These are phyloP conservation scores for Zosterops japonicus DNA, from an alignment of 2,113 vertebrate species.

Conservation along the genomic window DNA sequence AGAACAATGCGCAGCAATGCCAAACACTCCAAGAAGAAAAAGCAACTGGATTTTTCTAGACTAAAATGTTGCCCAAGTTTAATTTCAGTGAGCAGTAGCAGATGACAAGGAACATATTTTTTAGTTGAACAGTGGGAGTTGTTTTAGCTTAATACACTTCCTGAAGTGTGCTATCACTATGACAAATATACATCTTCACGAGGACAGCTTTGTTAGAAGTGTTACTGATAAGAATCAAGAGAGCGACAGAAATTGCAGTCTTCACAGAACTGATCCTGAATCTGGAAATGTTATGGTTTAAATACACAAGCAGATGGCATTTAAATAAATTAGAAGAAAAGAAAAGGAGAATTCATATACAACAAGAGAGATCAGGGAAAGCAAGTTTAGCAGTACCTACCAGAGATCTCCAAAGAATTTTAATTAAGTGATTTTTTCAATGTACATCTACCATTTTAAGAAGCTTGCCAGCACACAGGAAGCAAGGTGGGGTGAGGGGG, in stretches of 20 bases:
- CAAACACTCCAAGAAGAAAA: not conserved
- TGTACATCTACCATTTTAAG: not conserved
- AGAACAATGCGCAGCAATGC: accelerated
- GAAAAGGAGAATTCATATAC: not conserved
- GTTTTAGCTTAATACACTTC: slow-evolving; percentile 28
- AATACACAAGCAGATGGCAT: slow-evolving; percentile 14
- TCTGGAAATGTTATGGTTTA: not conserved
- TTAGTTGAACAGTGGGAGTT: slow-evolving; percentile 34
- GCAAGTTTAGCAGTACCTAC: not conserved
- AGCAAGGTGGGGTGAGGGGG: not conserved
- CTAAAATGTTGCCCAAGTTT: not conserved
- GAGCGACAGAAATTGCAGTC: not conserved
- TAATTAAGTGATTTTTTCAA: slow-evolving; percentile 6
- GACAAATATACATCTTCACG: slow-evolving; percentile 31
- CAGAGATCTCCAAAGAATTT: not conserved
- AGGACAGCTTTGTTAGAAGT: slow-evolving; percentile 24
- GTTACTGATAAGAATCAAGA: slow-evolving; percentile 14
- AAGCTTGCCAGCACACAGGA: not conserved
- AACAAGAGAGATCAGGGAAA: not conserved
- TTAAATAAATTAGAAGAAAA: slow-evolving; percentile 17
- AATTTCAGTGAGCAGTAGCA: slow-evolving; percentile 6
- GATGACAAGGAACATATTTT: slow-evolving; percentile 55
- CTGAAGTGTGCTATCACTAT: slow-evolving; percentile 39
- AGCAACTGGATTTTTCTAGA: not conserved
- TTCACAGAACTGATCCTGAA: not conserved